A percentile compares a stretch with the other conserved stretches of the same genome.
Evolutionary conservation across 2,888 invertebrate genomes (phyloP).

Genomic region (Nysson spinosus): DNA sequence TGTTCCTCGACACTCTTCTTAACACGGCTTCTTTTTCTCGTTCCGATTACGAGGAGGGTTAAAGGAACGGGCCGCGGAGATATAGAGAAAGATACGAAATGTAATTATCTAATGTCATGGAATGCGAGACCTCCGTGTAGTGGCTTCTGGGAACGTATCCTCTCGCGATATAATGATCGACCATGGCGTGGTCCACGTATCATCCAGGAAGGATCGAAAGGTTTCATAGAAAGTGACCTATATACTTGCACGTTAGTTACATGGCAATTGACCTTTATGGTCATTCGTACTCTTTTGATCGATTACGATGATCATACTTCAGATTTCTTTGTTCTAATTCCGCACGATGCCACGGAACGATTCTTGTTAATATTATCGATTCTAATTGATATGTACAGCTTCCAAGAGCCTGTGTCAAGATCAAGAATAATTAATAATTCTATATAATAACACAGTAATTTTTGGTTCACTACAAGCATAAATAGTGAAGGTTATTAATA

Average conservation of each 20-base stretch:
- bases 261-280: slow-evolving; percentile 12
- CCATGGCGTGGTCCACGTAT: slow-evolving; percentile 32
- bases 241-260: slow-evolving; percentile 21
- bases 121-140: slow-evolving; percentile 27
- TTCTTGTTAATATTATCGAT: no score
- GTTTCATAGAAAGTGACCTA: slow-evolving; percentile 56
- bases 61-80: not conserved
- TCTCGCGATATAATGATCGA: slow-evolving; percentile 37
- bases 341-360: no score
- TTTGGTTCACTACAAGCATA: no score
- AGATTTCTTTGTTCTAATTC: not conserved
- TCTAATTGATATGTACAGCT: no score
- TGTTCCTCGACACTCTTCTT: slow-evolving; percentile 11
- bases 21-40: slow-evolving; percentile 36
- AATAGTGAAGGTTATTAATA: no score
- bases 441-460: no score
- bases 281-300: not conserved
- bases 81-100: slow-evolving; percentile 10
- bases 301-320: not conserved
- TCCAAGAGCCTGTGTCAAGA: no score
- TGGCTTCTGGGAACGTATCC: slow-evolving; percentile 51
- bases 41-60: slow-evolving; percentile 9
- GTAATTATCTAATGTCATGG: slow-evolving; percentile 52
- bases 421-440: no score
- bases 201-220: slow-evolving; percentile 38